Percentiles rank a stretch among this genome's conserved stretches.
These are phyloP conservation scores for Drosophila sp. DNA, from an alignment of 1,140 invertebrate genomes.

Conservation along the genomic window DNA sequence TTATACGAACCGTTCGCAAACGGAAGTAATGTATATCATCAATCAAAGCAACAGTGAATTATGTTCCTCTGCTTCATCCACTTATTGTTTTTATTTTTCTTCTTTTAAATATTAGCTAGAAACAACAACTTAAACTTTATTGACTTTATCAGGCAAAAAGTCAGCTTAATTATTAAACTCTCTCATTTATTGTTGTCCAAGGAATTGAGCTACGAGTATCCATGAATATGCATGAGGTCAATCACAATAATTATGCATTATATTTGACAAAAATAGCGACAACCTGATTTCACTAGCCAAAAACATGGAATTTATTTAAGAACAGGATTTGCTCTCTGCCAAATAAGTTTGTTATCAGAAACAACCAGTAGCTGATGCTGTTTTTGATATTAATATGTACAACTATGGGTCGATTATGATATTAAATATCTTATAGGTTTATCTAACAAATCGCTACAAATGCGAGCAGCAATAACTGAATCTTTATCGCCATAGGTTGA, in stretches of 20 bases:
- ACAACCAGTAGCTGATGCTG: constrained; percentile 31
- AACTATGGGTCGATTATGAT: constrained; percentile 11
- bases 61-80: constrained; percentile 40
- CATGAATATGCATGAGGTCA: constrained; percentile 39
- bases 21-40: constrained; percentile 72
- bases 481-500: constrained; percentile 28
- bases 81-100: constrained; percentile 7
- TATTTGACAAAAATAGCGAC: constrained; percentile 21
- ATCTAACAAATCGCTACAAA: constrained; percentile 7
- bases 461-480: constrained; percentile 38
- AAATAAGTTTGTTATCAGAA: constrained; percentile 37
- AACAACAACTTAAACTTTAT: neutral
- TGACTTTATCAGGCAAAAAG: constrained; percentile 4
- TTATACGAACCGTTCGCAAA: constrained; percentile 61
- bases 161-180: constrained; percentile 5
- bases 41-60: constrained; percentile 56
- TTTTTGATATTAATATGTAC: constrained; percentile 7
- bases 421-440: constrained; percentile 6
- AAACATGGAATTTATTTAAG: constrained; percentile 16
- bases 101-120: constrained; percentile 56
- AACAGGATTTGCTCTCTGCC: constrained; percentile 10
- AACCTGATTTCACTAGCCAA: constrained; percentile 37
- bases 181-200: constrained; percentile 39
- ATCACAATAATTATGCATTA: constrained; percentile 21
- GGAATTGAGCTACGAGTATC: neutral